Percentiles rank a stretch among this genome's conserved stretches.
Conservation (phyloP, 2,888 invertebrate genomes). For the Pecten maximus region DNA sequence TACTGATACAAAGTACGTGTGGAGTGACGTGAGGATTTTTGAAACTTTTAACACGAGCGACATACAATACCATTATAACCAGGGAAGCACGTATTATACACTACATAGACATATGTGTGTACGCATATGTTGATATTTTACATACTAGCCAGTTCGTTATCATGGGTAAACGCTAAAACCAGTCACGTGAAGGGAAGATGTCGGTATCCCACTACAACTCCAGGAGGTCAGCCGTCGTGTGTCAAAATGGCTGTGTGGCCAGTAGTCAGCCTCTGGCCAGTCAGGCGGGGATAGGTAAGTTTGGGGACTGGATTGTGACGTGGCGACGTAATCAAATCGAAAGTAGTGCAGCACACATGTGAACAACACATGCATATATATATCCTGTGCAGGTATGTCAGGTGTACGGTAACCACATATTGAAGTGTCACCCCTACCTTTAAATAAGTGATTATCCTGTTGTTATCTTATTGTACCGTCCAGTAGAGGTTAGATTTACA, state of each 20-base stretch:
- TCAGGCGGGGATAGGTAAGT: conserved; percentile 73
- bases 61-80: too few species aligned
- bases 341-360: background rate
- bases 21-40: too few species aligned
- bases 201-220: conserved; percentile 52
- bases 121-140: background rate
- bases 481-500: too few species aligned
- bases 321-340: background rate
- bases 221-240: conserved; percentile 71
- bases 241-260: conserved; percentile 71
- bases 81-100: too few species aligned
- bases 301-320: too few species aligned
- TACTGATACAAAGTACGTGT: too few species aligned
- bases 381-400: background rate
- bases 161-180: background rate
- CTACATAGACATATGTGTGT: background rate
- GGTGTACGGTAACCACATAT: too few species aligned
- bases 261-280: conserved; percentile 74
- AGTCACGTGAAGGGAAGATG: background rate
- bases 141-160: conserved; percentile 19
- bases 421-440: too few species aligned
- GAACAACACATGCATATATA: background rate
- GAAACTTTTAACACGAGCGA: too few species aligned
- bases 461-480: too few species aligned
- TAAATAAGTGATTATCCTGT: too few species aligned